Percentiles rank a stretch among this genome's conserved stretches.
These are phyloP conservation scores for Siniperca scherzeri DNA, from an alignment of 2,797 vertebrate species.

Conservation along the genomic window DNA sequence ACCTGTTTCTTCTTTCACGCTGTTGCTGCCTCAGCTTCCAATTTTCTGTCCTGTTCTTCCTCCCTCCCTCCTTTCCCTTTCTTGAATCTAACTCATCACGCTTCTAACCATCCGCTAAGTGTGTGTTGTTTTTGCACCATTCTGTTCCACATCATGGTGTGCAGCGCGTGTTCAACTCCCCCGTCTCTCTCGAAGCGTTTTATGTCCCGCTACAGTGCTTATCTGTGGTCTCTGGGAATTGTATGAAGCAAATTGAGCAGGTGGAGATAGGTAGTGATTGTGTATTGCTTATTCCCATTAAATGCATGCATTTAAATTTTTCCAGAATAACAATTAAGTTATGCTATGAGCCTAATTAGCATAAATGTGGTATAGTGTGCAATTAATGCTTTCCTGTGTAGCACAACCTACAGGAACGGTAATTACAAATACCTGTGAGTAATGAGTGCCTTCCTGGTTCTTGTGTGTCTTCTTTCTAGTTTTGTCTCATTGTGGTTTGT, in stretches of 20 bases:
- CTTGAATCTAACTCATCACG: conserved; percentile 15
- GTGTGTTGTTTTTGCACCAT: conserved; percentile 49
- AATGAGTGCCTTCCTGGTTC: conserved; percentile 7
- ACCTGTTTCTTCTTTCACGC: conserved; percentile 34
- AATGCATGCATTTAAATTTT: conserved; percentile 41
- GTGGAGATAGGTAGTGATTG: conserved; percentile 32
- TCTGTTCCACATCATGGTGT: conserved; percentile 36
- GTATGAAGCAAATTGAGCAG: conserved; percentile 41
- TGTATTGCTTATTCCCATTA: conserved; percentile 28
- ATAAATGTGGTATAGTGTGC: conserved; percentile 16
- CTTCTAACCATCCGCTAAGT: conserved; percentile 27
- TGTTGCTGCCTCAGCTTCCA: conserved; percentile 16
- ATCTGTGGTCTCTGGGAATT: conserved; percentile 49
- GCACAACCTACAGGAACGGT: conserved; percentile 3
- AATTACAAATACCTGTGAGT: conserved; percentile 11
- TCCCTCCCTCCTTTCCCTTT: neutral
- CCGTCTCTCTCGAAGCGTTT: conserved; percentile 9
- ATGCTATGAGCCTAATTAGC: conserved; percentile 41
- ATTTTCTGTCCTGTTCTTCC: neutral
- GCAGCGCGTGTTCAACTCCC: conserved; percentile 9
- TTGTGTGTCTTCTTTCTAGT: neutral
- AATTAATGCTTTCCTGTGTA: conserved; percentile 47
- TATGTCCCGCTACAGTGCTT: conserved; percentile 36
- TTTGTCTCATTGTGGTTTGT: neutral
- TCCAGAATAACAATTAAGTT: conserved; percentile 37